Conservation (phyloP, 1,140 invertebrate species). For the Popillia japonica region DNA sequence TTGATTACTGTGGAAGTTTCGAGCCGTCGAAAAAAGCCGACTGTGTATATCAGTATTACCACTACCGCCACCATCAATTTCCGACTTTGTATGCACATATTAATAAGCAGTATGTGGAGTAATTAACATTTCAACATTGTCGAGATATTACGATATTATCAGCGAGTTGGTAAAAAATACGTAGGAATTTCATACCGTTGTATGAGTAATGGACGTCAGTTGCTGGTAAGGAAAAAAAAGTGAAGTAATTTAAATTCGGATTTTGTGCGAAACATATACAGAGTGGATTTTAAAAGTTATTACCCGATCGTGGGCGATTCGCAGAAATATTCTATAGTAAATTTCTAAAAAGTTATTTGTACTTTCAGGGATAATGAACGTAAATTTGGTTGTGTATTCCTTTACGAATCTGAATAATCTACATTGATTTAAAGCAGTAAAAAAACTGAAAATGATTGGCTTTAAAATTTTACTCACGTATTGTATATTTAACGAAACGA, state of each 20-base stretch:
- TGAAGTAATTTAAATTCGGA: not conserved
- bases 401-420: too few species aligned
- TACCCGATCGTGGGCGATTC: not conserved
- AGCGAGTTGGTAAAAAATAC: not conserved
- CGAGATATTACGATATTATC: not conserved
- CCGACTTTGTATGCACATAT: conserved; percentile 31
- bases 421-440: too few species aligned
- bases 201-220: not conserved
- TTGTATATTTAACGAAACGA: not conserved
- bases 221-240: not conserved
- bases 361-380: too few species aligned
- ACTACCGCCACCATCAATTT: not conserved
- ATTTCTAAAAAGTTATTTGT: too few species aligned
- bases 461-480: not conserved
- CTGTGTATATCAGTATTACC: not conserved
- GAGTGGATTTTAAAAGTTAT: not conserved
- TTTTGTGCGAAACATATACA: not conserved
- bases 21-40: conserved; percentile 1
- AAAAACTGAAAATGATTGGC: not conserved
- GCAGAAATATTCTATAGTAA: too few species aligned
- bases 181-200: not conserved
- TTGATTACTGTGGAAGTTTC: conserved; percentile 21
- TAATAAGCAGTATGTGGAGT: conserved; percentile 1
- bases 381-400: too few species aligned
- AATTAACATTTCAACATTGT: conserved; percentile 21